Evolutionary conservation across 53 echinoderm and acorn worm species (phyloP).

Genomic region (Echinometra lucunter): DNA sequence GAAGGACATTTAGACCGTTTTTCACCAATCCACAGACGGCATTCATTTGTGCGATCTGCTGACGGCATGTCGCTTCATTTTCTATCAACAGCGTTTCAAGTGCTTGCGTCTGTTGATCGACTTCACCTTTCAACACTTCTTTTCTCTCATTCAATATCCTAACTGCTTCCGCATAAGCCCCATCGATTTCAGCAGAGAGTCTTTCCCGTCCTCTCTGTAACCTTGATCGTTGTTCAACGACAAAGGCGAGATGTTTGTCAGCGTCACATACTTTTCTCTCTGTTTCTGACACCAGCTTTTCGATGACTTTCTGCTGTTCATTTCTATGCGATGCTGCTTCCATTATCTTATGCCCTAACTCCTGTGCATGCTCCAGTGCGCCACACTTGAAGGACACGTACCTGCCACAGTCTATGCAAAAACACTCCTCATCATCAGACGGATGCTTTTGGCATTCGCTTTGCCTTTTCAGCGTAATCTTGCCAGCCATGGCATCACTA

Average conservation of each 20-base stretch:
- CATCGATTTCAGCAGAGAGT: not conserved
- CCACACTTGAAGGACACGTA: constrained; percentile 41
- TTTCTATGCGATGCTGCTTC: not conserved
- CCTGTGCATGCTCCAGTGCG: not conserved
- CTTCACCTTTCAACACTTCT: not conserved
- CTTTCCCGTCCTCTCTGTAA: too few relatives aligned
- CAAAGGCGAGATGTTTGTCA: not conserved
- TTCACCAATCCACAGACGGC: not conserved
- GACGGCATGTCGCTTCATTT: not conserved
- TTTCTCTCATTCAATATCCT: not conserved
- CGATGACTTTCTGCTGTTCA: not conserved
- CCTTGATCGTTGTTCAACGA: not conserved
- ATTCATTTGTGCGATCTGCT: not conserved
- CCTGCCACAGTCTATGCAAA: not conserved
- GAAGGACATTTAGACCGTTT: not conserved
- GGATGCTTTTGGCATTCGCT: not conserved
- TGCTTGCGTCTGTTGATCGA: not conserved
- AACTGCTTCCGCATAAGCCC: constrained; percentile 1
- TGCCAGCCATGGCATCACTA: not conserved
- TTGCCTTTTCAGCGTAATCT: not conserved
- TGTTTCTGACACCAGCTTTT: not conserved
- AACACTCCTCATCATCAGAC: not conserved
- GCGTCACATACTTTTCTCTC: not conserved
- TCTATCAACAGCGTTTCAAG: not conserved
- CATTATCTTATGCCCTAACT: not conserved